Conservation (phyloP, 2,888 invertebrate species). For the Dysmachus trigonus region DNA sequence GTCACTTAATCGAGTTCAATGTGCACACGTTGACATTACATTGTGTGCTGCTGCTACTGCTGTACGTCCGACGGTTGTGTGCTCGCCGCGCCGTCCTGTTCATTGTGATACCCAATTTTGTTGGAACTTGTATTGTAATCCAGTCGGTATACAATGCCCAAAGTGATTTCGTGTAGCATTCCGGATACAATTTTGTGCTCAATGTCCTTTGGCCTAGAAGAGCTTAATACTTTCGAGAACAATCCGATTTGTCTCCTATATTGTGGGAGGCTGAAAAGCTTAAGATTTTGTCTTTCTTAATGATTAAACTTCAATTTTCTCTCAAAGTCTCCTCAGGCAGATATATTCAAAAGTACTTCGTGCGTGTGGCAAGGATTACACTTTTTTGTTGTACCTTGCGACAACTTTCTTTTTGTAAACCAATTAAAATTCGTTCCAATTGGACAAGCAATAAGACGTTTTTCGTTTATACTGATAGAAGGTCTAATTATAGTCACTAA, state of each 20-base stretch:
- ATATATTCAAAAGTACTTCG: neutral
- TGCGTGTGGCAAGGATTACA: neutral
- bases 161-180: neutral
- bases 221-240: conserved; percentile 4
- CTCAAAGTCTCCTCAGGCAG: neutral
- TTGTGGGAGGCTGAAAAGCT: conserved; percentile 1
- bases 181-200: conserved; percentile 6
- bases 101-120: neutral
- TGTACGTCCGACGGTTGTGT: neutral
- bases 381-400: too few species aligned
- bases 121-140: neutral
- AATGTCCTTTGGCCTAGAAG: conserved; percentile 16
- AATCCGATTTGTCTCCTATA: neutral
- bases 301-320: neutral
- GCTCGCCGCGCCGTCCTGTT: neutral
- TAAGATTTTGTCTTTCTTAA: conserved; percentile 8
- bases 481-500: too few species aligned
- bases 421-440: too few species aligned
- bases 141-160: neutral
- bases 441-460: too few species aligned
- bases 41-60: neutral
- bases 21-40: conserved; percentile 30
- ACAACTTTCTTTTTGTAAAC: too few species aligned
- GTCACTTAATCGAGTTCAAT: conserved; percentile 33
- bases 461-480: too few species aligned